A percentile compares a stretch with the other conserved stretches of the same genome.
Evolutionary conservation across 2,888 invertebrate genomes (phyloP).

Genomic region (Synergus gifuensis): DNA sequence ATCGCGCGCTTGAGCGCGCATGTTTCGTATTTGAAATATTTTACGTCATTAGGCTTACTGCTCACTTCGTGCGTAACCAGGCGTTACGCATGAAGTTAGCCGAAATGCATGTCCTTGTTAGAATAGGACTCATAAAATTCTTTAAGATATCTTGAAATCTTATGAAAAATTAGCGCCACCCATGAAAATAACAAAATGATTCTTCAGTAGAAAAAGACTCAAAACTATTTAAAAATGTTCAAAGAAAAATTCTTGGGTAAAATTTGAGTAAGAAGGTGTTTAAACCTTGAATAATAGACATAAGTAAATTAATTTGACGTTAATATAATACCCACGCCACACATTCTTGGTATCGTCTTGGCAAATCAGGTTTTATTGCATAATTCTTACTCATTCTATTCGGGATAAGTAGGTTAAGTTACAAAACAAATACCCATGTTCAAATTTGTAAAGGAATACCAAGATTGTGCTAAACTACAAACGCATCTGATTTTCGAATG

Average conservation of each 20-base stretch:
- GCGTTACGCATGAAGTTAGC: too few species aligned
- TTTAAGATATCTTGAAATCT: too few species aligned
- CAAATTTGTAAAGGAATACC: constrained; percentile 2
- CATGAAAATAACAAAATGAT: too few species aligned
- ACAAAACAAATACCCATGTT: constrained; percentile 7
- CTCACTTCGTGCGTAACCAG: too few species aligned
- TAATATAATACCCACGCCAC: constrained; percentile 14
- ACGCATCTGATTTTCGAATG: not conserved
- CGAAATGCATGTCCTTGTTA: too few species aligned
- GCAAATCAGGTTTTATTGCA: constrained; percentile 21
- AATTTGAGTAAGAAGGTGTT: not conserved
- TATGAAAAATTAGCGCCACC: too few species aligned
- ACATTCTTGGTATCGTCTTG: constrained; percentile 11
- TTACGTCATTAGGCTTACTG: too few species aligned
- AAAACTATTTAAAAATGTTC: not conserved
- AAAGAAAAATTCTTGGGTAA: not conserved
- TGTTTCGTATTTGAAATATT: too few species aligned
- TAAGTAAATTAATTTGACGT: constrained; percentile 3
- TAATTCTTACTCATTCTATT: constrained; percentile 18
- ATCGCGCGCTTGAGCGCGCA: too few species aligned
- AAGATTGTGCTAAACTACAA: not conserved
- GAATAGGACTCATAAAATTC: too few species aligned
- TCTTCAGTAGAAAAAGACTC: too few species aligned
- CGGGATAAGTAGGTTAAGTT: constrained; percentile 14
- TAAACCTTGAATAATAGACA: not conserved